Conservation (phyloP, 2,113 vertebrate genomes). For the Petaurus breviceps region DNA sequence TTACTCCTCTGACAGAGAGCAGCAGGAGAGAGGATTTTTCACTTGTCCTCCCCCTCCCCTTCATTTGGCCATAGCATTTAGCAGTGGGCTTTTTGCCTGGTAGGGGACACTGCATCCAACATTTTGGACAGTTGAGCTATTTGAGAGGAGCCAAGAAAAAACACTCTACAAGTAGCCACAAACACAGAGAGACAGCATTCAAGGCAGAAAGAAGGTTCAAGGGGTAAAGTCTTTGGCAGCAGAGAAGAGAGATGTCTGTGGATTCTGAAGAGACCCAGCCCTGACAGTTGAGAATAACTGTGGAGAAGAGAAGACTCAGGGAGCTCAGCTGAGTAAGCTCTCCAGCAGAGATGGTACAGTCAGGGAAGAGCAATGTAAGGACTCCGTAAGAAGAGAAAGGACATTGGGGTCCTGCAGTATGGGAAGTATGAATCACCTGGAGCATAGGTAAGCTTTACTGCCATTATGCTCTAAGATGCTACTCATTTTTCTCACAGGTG, state of each 20-base stretch:
- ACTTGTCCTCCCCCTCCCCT: background rate
- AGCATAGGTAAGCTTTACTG: background rate
- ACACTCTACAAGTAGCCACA: background rate
- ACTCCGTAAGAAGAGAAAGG: background rate
- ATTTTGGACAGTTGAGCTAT: background rate
- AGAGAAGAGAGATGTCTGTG: background rate
- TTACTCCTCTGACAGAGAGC: background rate
- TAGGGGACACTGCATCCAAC: background rate
- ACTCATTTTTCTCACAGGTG: background rate
- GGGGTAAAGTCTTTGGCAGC: background rate
- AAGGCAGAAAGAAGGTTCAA: background rate
- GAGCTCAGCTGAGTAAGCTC: background rate
- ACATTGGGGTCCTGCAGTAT: background rate
- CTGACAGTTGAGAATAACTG: background rate
- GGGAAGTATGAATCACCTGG: background rate
- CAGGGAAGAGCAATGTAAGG: background rate
- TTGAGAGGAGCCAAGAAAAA: background rate
- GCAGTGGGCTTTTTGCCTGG: background rate
- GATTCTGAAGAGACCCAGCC: background rate
- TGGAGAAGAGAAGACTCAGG: background rate
- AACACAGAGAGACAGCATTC: background rate
- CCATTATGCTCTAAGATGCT: background rate
- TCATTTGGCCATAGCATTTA: background rate
- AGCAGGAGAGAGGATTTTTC: background rate
- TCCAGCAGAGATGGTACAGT: background rate